These are phyloP conservation scores for Diadophis punctatus DNA, from an alignment of 2,113 vertebrate genomes.

Conservation along the genomic window DNA sequence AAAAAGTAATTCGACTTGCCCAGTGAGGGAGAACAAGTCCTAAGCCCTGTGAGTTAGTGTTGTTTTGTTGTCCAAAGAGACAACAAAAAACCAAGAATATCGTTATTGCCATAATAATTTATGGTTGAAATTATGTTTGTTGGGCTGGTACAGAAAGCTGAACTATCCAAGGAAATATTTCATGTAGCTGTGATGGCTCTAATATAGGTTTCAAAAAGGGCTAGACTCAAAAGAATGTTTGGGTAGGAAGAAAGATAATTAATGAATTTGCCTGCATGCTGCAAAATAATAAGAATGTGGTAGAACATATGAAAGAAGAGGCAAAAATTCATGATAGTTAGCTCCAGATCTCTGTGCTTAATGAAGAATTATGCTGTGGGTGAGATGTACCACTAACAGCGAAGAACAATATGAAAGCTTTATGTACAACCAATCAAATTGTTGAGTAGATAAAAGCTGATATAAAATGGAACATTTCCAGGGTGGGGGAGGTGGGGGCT, in stretches of 20 bases:
- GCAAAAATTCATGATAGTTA: background rate
- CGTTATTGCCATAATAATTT: background rate
- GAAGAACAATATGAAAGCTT: conserved; percentile 57
- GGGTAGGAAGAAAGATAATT: conserved; percentile 32
- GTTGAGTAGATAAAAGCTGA: conserved; percentile 41
- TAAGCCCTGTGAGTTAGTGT: background rate
- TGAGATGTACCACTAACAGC: conserved; percentile 59
- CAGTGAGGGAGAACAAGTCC: background rate
- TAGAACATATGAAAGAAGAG: conserved; percentile 51
- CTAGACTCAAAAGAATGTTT: conserved; percentile 51
- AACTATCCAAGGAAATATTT: background rate
- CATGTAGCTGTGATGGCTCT: background rate
- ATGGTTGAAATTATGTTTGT: background rate
- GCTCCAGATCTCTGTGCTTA: conserved; percentile 36
- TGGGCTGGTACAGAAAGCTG: background rate
- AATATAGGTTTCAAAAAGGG: background rate
- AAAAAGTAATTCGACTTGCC: background rate
- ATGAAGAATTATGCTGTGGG: conserved; percentile 55
- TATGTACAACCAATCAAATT: conserved; percentile 51
- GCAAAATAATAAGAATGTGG: conserved; percentile 39
- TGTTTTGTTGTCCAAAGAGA: background rate
- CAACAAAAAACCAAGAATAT: background rate
- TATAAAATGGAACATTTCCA: conserved; percentile 56
- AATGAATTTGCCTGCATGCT: conserved; percentile 40
- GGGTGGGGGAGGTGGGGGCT: conserved; percentile 27